phyloP scores from a whole-genome alignment of 2,797 vertebrate genomes.

The Spheniscus humboldti region DNA sequence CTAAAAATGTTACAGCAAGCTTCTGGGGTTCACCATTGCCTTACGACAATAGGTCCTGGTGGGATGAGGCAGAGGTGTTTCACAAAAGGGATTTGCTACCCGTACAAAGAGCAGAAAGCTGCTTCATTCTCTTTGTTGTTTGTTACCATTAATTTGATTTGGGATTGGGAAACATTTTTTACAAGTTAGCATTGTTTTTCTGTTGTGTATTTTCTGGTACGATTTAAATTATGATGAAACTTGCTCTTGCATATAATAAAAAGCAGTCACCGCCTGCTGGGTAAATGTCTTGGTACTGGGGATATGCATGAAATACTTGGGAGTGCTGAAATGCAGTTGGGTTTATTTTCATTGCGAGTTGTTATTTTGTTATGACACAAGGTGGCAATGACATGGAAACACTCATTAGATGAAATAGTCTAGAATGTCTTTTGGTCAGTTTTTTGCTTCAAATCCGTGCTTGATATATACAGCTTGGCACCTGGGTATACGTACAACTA shows the following conservation, averaged over 20 bases:
- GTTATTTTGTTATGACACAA: neutral
- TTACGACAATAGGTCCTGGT: neutral
- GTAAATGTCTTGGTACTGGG: neutral
- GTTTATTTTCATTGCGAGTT: neutral
- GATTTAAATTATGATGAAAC: neutral
- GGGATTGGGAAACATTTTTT: neutral
- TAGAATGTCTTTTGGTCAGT: neutral
- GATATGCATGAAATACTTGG: neutral
- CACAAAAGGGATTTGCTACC: neutral
- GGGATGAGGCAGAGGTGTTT: neutral
- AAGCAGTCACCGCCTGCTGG: neutral
- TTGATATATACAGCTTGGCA: neutral
- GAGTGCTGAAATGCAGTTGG: neutral
- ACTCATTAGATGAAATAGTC: neutral
- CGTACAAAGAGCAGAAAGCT: neutral
- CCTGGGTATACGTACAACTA: neutral
- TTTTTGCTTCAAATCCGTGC: neutral
- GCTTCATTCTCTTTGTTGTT: neutral
- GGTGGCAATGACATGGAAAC: neutral
- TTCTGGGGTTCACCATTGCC: neutral
- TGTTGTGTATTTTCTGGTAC: neutral
- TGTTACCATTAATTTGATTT: neutral
- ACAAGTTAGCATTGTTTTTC: neutral
- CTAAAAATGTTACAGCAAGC: neutral
- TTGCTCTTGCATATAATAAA: neutral